A percentile compares a stretch with the other conserved stretches of the same genome.
phyloP scores from a whole-genome alignment of 2,888 invertebrate species.

The Tenthredo amoena region DNA sequence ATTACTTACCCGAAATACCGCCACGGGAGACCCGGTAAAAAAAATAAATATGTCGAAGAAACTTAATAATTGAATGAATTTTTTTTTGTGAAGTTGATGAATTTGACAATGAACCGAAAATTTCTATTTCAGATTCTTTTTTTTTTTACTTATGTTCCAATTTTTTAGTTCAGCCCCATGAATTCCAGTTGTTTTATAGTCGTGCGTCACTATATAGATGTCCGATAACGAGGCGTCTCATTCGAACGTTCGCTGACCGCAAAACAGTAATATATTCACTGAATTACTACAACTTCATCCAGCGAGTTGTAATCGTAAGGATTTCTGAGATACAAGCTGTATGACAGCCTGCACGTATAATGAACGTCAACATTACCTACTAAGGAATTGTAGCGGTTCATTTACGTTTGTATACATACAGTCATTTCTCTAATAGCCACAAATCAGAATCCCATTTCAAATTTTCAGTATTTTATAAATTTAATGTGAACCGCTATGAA shows the following conservation, averaged over 20 bases:
- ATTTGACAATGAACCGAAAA: not conserved
- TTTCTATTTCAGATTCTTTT: not conserved
- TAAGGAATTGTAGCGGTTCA: conserved; percentile 1
- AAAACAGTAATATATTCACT: conserved; percentile 13
- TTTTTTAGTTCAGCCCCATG: not conserved
- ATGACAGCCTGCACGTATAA: not conserved
- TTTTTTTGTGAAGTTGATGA: not conserved
- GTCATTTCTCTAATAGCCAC: not conserved
- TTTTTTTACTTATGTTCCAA: not conserved
- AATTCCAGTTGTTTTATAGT: not conserved
- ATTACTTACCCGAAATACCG: not conserved
- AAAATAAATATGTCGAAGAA: not conserved
- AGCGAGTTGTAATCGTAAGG: not conserved
- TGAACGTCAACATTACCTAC: conserved; percentile 2
- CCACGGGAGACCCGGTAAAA: not conserved
- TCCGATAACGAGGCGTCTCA: not conserved
- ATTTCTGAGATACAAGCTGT: conserved; percentile 15
- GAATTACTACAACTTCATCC: conserved; percentile 20
- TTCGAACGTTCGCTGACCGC: conserved; percentile 27
- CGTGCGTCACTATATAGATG: not conserved
- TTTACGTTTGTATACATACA: not conserved
- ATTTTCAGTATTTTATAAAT: not conserved
- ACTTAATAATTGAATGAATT: not conserved
- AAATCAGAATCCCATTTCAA: not conserved
- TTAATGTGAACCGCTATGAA: not conserved